Evolutionary conservation across 2,888 invertebrate genomes (phyloP).

Genomic region (Leucophenga montana): DNA sequence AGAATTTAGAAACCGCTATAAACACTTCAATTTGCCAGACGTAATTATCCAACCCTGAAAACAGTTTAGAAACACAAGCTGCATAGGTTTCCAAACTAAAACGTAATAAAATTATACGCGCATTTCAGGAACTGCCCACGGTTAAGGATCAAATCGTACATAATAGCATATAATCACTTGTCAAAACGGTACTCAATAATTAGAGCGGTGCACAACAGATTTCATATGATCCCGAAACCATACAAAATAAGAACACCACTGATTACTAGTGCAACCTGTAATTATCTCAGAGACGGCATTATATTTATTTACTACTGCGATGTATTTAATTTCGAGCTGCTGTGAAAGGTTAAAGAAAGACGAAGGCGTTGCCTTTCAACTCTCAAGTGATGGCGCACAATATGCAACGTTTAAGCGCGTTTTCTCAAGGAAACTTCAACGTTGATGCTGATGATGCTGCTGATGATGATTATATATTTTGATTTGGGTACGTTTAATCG

Average conservation of each 20-base stretch:
- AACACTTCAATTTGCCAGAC: conserved; percentile 40
- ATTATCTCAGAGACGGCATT: too few relatives aligned
- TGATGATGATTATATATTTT: conserved; percentile 35
- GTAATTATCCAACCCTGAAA: neutral
- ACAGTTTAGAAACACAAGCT: neutral
- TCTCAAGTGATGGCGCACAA: too few relatives aligned
- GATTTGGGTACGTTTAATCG: neutral
- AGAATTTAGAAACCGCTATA: conserved; percentile 35
- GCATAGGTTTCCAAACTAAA: neutral
- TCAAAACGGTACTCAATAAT: conserved; percentile 67
- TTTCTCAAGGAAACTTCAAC: too few relatives aligned
- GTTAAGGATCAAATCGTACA: neutral
- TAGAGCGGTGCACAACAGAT: conserved; percentile 54
- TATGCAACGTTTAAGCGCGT: too few relatives aligned
- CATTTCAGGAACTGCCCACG: conserved; percentile 18
- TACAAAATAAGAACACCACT: too few relatives aligned
- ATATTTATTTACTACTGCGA: too few relatives aligned
- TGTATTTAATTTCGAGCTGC: too few relatives aligned
- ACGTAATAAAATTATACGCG: conserved; percentile 17
- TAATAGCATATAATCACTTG: conserved; percentile 65
- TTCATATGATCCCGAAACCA: neutral
- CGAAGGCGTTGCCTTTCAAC: too few relatives aligned
- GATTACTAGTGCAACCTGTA: too few relatives aligned
- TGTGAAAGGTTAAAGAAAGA: too few relatives aligned
- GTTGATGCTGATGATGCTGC: neutral